phyloP scores from a whole-genome alignment of 2,888 invertebrate species.

The Ophioninae sp. region DNA sequence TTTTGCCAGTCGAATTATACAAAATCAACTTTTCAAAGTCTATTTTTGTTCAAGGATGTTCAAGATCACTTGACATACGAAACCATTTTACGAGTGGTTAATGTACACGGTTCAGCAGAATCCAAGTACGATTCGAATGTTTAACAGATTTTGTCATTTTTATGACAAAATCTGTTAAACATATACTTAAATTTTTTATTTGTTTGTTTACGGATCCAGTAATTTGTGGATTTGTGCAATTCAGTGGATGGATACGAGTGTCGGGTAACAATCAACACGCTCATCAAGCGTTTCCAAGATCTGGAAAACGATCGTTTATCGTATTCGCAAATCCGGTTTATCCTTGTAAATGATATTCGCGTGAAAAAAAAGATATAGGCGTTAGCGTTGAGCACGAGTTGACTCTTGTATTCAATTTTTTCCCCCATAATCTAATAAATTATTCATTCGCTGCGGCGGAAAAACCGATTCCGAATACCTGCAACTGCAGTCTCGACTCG shows the following conservation, averaged over 20 bases:
- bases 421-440: constrained; percentile 4
- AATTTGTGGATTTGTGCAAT: neutral
- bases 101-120: too few relatives aligned
- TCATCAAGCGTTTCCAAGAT: constrained; percentile 7
- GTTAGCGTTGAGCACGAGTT: neutral
- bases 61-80: too few relatives aligned
- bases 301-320: neutral
- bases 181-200: neutral
- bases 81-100: too few relatives aligned
- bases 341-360: constrained; percentile 6
- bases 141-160: too few relatives aligned
- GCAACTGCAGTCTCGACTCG: neutral
- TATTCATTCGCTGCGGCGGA: neutral
- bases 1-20: too few relatives aligned
- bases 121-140: too few relatives aligned
- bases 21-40: too few relatives aligned
- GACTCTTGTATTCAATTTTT: neutral
- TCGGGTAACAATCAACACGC: constrained; percentile 31
- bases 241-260: neutral
- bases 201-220: neutral
- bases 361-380: constrained; percentile 3
- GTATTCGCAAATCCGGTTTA: constrained; percentile 20
- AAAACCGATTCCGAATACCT: neutral
- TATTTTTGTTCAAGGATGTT: too few relatives aligned
- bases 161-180: too few relatives aligned